Evolutionary conservation across 2,888 invertebrate species (phyloP), one percentile per base, ranked within the genome.

Genomic region (Cantharis rufa): DNA sequence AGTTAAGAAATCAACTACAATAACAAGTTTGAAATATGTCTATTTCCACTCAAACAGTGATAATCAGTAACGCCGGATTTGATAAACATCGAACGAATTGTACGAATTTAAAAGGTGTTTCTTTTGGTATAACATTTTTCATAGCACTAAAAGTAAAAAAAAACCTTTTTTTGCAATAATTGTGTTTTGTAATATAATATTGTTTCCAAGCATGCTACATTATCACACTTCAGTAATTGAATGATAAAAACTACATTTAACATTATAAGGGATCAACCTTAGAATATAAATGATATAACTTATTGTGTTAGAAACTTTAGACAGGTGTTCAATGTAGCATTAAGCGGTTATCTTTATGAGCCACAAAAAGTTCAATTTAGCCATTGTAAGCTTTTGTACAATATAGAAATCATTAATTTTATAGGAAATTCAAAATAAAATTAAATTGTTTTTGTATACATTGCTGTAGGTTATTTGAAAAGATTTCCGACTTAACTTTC

Each of bases 271-370:
- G 32, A 32, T 32, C 32, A 13, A 32, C 13, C 32, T 32, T 32
- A 32, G 32, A 32, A 32, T 32, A 64, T 64, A 64, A 64, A 64
- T 64, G 64, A 64, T 64, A 64, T 64, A 64, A 64, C 16, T 64
- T 64, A 64, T 64, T 64, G 64, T 64, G 64, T 64, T 64, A 13
- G 64, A 64, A 64, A 64, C 16, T 64, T 21, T 18, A 64, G 64
- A 64, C 64, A 64, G 64, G 64, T 64, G 64, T 64, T 64, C 64
- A 64, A 64, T 64, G 64, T 64, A 64, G 64, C 64, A 64, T 64
- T 64, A 64, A 64, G 64, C 64, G 13, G 64, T 64, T 64, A 64
- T 64, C 64, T 64, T 64, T 64, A 64, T 64, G 64, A 64, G 18
- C 64, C 18, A 64, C 64, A 64, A 64, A 64, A 64, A 64, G 64